Evolutionary conservation across 2,113 vertebrate genomes (phyloP), one percentile per base, ranked within the genome.

Genomic region (Platycercus adscitus): DNA sequence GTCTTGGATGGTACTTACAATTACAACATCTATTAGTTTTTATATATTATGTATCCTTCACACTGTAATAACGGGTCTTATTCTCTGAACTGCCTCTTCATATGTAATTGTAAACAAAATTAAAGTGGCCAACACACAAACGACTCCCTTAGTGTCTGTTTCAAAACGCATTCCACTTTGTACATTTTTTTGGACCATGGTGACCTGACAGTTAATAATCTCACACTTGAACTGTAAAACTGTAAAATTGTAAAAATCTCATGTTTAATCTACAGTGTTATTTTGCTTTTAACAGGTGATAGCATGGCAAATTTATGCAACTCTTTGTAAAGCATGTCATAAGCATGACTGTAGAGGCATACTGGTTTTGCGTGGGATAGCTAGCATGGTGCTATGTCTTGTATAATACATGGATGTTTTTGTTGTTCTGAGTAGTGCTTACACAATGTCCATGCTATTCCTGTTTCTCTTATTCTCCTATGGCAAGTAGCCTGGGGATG

Each of bases 41-140:
- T 39, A 64, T 26, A 21, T 17, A 21, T 3, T 87, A 19, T 28
- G 16, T 79, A 13, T 64, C 29, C 11, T 60, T 90, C 16, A 33
- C 7, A 39, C 2, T 55, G 23, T 64, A 75, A 58, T 14, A 73
- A 24, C 14, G 56, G 10, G 4, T n/a, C 14, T 71, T 58, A 43
- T 20, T 70, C 6, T 55, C 63, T 79, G 37, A 81, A 47, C 25
- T 75, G 15, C 6, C 52, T 29, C 65, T 65, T 83, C 28, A 46
- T 53, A 23, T 9, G 5, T 66, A 28, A 5, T 9, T 68, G 7
- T 44, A 93, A 86, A 37, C 6, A 77, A 81, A 78, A 70, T 10
- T 0, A 61, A 4, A 64, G 12, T 4, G 3, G 3, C 10, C 21
- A 58, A 68, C 77, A 44, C 0, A 0, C 25, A 73, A 14, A 39